Evolutionary conservation across 2,888 invertebrate species (phyloP).

Genomic region (Eupsilia transversa): DNA sequence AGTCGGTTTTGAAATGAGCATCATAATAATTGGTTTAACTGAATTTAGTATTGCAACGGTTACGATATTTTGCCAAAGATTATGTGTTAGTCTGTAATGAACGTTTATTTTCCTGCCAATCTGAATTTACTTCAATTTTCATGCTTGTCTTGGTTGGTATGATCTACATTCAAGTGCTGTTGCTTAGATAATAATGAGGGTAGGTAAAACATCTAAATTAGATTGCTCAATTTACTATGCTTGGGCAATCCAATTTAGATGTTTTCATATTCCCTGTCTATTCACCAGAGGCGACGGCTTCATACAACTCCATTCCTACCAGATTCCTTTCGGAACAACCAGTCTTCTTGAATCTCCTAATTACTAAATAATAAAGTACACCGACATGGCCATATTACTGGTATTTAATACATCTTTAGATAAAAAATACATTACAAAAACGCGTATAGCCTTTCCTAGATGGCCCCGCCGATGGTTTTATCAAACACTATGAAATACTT

Average conservation of each 20-base stretch:
- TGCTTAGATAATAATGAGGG: slow-evolving; percentile 17
- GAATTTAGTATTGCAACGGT: slow-evolving; percentile 56
- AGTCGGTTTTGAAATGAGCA: slow-evolving; percentile 59
- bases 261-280: background rate
- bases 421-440: no score
- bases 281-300: no score
- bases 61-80: slow-evolving; percentile 53
- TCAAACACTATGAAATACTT: no score
- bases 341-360: no score
- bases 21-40: slow-evolving; percentile 63
- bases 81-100: slow-evolving; percentile 54
- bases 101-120: slow-evolving; percentile 46
- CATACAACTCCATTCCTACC: no score
- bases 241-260: slow-evolving; percentile 15
- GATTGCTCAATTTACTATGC: background rate
- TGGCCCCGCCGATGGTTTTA: no score
- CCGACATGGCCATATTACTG: no score
- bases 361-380: no score
- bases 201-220: slow-evolving; percentile 36
- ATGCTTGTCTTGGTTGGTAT: slow-evolving; percentile 34
- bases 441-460: no score
- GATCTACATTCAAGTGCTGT: slow-evolving; percentile 33
- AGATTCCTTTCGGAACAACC: no score
- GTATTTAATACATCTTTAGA: no score
- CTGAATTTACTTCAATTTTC: slow-evolving; percentile 51